These are phyloP conservation scores for Puma concolor DNA, from an alignment of 2,113 vertebrate species.

Conservation along the genomic window DNA sequence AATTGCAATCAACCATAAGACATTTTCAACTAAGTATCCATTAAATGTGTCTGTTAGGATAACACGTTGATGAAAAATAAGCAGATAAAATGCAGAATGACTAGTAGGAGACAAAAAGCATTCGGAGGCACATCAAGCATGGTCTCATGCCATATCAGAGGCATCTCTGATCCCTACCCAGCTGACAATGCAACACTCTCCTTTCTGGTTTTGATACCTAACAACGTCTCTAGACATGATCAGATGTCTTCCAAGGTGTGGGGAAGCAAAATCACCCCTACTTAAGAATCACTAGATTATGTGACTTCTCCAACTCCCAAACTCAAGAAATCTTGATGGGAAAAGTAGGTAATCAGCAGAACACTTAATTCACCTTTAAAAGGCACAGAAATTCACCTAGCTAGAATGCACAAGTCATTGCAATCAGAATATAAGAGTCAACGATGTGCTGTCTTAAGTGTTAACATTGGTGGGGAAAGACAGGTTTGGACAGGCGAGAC, in stretches of 20 bases:
- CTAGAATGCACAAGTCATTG: not conserved
- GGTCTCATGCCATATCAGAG: slow-evolving; percentile 96
- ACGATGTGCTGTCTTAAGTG: not conserved
- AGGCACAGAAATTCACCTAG: not conserved
- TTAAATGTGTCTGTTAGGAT: slow-evolving; percentile 89
- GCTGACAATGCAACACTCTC: rapidly evolving
- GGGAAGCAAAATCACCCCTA: not conserved
- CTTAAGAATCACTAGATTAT: too few species aligned
- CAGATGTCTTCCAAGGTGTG: not conserved
- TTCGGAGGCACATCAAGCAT: slow-evolving; percentile 96
- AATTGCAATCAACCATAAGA: slow-evolving; percentile 92
- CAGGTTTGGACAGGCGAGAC: not conserved
- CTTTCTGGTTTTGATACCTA: too few species aligned
- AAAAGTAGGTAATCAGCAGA: not conserved
- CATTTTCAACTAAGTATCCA: slow-evolving; percentile 90
- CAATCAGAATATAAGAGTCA: not conserved
- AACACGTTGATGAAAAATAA: slow-evolving; percentile 95
- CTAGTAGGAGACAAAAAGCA: slow-evolving; percentile 94
- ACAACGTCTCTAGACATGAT: not conserved
- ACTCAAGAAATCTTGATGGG: not conserved
- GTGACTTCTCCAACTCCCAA: not conserved
- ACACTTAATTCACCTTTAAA: not conserved
- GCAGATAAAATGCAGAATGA: slow-evolving; percentile 95
- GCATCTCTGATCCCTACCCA: slow-evolving; percentile 83
- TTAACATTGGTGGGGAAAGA: not conserved